Evolutionary conservation across 1,140 invertebrate species (phyloP).

Genomic region (Penaeus chinensis): DNA sequence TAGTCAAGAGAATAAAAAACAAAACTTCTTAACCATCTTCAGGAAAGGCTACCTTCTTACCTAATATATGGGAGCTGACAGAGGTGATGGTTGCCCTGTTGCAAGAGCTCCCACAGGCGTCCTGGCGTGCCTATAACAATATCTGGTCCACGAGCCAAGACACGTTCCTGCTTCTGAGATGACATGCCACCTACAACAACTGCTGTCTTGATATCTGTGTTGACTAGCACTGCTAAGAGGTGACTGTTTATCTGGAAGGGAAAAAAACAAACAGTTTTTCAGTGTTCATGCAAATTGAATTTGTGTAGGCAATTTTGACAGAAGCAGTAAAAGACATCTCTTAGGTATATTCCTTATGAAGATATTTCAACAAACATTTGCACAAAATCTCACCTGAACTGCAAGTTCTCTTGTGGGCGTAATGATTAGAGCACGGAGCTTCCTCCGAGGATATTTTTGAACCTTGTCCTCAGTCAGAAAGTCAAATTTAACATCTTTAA

Average conservation of each 20-base stretch:
- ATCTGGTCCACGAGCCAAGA: conserved; percentile 83
- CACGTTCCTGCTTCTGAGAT: conserved; percentile 88
- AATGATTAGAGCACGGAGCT: conserved; percentile 84
- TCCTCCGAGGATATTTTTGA: conserved; percentile 35
- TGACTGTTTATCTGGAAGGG: conserved; percentile 45
- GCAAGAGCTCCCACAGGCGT: conserved; percentile 91
- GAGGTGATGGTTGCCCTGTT: conserved; percentile 82
- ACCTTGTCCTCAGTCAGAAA: conserved; percentile 67
- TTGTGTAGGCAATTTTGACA: background rate
- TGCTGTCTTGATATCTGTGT: conserved; percentile 48
- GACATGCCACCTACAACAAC: conserved; percentile 89
- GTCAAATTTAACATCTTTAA: conserved; percentile 73
- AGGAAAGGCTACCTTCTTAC: conserved; percentile 67
- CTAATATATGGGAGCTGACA: conserved; percentile 78
- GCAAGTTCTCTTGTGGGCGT: conserved; percentile 96
- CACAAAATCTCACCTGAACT: conserved; percentile 88
- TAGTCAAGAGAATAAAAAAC: background rate
- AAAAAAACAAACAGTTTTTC: background rate
- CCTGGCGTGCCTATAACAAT: conserved; percentile 97
- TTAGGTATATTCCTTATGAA: background rate
- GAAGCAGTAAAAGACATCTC: background rate
- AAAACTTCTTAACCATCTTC: background rate
- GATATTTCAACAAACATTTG: background rate
- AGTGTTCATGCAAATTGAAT: background rate
- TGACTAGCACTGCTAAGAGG: conserved; percentile 37